A percentile compares a stretch with the other conserved stretches of the same genome.
Conservation (phyloP, 2,888 invertebrate genomes). For the Sicus ferrugineus region DNA sequence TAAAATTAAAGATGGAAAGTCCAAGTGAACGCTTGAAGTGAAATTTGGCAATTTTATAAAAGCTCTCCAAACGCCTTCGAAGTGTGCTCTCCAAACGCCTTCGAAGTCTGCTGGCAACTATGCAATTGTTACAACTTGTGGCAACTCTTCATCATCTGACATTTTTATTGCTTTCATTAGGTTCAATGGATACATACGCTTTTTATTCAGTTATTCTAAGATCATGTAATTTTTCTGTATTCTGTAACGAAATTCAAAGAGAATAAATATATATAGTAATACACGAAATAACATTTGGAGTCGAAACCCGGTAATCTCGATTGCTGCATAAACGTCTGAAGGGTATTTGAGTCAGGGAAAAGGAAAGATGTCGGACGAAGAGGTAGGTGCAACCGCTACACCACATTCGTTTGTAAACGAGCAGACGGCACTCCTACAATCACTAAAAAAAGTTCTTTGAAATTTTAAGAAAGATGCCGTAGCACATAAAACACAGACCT, state of each 20-base stretch:
- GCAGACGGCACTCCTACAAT: slow-evolving; percentile 5
- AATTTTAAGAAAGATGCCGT: slow-evolving; percentile 22
- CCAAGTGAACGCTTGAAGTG: no score
- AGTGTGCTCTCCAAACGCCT: no score
- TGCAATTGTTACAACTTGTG: background rate
- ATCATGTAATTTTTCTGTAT: background rate
- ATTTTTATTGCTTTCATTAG: no score
- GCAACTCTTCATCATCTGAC: background rate
- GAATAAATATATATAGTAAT: background rate
- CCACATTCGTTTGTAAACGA: slow-evolving; percentile 12
- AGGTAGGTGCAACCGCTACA: background rate
- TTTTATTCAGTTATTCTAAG: background rate
- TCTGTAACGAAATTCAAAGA: no score
- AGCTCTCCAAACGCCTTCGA: no score
- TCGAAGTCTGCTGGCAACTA: slow-evolving; percentile 1
- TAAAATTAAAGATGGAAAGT: no score
- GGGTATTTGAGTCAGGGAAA: slow-evolving; percentile 5
- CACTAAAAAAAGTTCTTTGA: background rate
- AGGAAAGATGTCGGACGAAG: slow-evolving; percentile 4
- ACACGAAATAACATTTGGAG: background rate
- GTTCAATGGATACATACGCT: background rate
- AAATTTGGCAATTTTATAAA: no score
- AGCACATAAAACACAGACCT: slow-evolving; percentile 13
- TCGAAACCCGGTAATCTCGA: slow-evolving; percentile 2
- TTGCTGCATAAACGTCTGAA: background rate